Evolutionary conservation across 2,113 vertebrate genomes (phyloP), one percentile per base, ranked within the genome.

Genomic region (Macrotus californicus): DNA sequence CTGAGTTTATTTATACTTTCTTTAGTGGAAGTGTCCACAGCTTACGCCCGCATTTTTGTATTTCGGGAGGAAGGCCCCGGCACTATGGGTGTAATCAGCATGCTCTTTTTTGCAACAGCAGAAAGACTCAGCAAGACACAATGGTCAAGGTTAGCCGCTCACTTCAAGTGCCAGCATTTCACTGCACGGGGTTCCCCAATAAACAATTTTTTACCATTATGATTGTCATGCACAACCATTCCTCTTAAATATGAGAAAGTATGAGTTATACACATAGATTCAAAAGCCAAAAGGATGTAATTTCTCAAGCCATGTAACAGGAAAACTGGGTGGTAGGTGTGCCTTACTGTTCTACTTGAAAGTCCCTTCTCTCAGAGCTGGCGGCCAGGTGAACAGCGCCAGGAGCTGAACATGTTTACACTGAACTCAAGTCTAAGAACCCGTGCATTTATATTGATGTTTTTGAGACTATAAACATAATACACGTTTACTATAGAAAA

Each of bases 401-500:
- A 16, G 19, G 7, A 8, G 16, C n/a, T 66, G 76, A 77, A 92
- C 87, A 50, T 26, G 41, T 80, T 77, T 52, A 52, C 19, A 66
- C 1, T 82, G 39, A 89, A 81, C 46, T 85, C 29, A 11, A 86
- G 12, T 46, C 59, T 85, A 88, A 66, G 15, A 13, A 52, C 41
- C 6, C 87, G 16, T 69, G 79, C 48, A 34, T 52, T 91, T 88
- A 70, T 59, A 54, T 48, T 76, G 18, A 29, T 64, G 41, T 70
- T 93, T 75, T 67, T 93, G 82, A 82, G 22, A 59, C 72, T 83
- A 41, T 91, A 84, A 91, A 95, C 59, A 19, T 29, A 79, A 67
- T 50, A 86, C 1, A 16, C 93, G 69, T 73, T 61, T 61, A 56
- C 54, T 59, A 73, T 3, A 75, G 52, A 85, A 88, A 90, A 84